Evolutionary conservation across 2,888 invertebrate species (phyloP), one percentile per base, ranked within the genome.

Genomic region (Catocala fraxini): DNA sequence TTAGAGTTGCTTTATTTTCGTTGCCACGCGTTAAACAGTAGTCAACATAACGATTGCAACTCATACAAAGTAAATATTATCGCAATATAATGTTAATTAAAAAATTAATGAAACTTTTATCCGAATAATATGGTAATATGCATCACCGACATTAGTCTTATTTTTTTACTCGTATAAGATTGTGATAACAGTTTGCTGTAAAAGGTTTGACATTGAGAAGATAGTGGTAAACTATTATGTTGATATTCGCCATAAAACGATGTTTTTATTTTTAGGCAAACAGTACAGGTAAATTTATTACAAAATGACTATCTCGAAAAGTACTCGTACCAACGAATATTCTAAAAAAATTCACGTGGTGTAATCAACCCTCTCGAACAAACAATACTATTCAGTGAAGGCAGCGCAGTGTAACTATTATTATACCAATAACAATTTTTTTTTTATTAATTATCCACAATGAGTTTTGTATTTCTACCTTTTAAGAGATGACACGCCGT

Each of bases 231-330:
- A 6, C 46, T 46, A 46, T 46, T 46, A 46, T 13, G 9, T 13
- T 46, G 46, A 46, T 46, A 46, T 46, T 46, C 13, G 12, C 13
- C 13, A 39, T 39, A 39, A 39, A 39, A 39, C 39, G 1, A 9
- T 7, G n/a, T 13, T 46, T 46, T 46, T 13, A 7, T 13, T 46
- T 46, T 1, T 46, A 46, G 13, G 46, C 15, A 6, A 46, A 46
- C 5, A 46, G 46, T 46, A 46, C 46, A 13, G 46, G 15, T 46
- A 46, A 10, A n/a, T n/a, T 46, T 6, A 46, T 13, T 46, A 46
- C 46, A 46, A 46, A 46, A 46, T 39, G 39, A 39, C 39, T 39
- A 39, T 46, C 12, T 46, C 46, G 15, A 13, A 46, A 46, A 46
- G 7, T 13, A 13, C 46, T 46, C 9, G 46, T 46, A n/a, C n/a